Percentiles rank a stretch among this genome's conserved stretches.
These are phyloP conservation scores for Stenichneumon culpator DNA, from an alignment of 2,888 invertebrate genomes.

Conservation along the genomic window DNA sequence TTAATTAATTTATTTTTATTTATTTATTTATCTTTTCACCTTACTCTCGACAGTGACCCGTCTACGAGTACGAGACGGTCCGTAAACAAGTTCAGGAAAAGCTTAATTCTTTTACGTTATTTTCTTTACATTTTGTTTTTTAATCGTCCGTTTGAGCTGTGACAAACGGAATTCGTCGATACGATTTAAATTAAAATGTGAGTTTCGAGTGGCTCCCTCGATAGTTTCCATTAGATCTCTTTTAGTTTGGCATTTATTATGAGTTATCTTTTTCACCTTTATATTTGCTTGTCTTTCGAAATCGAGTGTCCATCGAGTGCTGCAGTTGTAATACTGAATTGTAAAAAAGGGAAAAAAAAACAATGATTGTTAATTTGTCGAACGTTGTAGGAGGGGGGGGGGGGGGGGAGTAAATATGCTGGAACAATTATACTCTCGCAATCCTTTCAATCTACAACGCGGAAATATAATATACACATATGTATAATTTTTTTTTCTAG, in stretches of 20 bases:
- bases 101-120: conserved; percentile 48
- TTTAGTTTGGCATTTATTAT: conserved; percentile 17
- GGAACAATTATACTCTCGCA: conserved; percentile 41
- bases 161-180: conserved; percentile 49
- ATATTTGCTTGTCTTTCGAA: conserved; percentile 44
- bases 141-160: conserved; percentile 45
- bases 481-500: conserved; percentile 22
- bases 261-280: conserved; percentile 20
- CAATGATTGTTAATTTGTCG: not conserved
- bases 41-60: conserved; percentile 50
- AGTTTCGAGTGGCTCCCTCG: conserved; percentile 48
- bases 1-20: conserved; percentile 48
- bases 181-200: conserved; percentile 47
- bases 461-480: conserved; percentile 39
- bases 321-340: conserved; percentile 52
- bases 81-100: conserved; percentile 62
- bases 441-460: conserved; percentile 43
- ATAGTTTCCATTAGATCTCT: conserved; percentile 41
- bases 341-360: conserved; percentile 21
- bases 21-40: conserved; percentile 42
- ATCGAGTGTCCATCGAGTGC: conserved; percentile 57
- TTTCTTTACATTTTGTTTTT: conserved; percentile 40
- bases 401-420: not conserved
- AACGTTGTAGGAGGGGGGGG: conserved; percentile 15
- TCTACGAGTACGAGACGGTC: conserved; percentile 58